A percentile compares a stretch with the other conserved stretches of the same genome.
These are phyloP conservation scores for Lonchura striata DNA, from an alignment of 2,113 vertebrate species.

Conservation along the genomic window DNA sequence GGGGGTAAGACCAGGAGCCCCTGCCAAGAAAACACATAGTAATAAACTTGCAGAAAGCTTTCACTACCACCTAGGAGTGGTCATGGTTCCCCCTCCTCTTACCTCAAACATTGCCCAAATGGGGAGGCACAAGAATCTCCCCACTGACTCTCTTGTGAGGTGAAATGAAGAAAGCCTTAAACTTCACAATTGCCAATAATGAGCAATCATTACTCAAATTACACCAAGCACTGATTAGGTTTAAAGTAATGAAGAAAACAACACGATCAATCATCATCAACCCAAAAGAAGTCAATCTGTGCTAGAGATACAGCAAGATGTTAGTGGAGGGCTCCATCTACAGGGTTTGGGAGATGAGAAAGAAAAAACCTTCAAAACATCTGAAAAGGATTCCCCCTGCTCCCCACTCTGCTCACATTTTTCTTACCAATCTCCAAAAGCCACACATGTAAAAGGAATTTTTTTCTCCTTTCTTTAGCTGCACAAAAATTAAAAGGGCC, in stretches of 20 bases:
- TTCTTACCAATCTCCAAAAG: background rate
- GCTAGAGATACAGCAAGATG: conserved; percentile 68
- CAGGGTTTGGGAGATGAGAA: conserved; percentile 69
- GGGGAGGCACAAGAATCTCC: conserved; percentile 74
- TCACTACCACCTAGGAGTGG: background rate
- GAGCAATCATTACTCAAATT: conserved; percentile 99
- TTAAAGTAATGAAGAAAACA: conserved; percentile 99
- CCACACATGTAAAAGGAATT: background rate
- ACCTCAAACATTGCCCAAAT: conserved; percentile 23
- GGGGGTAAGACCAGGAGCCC: conserved; percentile 10
- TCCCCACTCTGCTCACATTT: background rate
- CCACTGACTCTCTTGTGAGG: conserved; percentile 75
- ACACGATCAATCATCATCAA: conserved; percentile 99
- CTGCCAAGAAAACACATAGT: conserved; percentile 31
- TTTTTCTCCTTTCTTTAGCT: background rate
- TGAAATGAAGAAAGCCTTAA: conserved; percentile 92
- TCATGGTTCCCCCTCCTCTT: conserved; percentile 16
- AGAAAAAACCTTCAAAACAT: conserved; percentile 5
- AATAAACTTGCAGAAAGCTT: conserved; percentile 55
- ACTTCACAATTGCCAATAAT: conserved; percentile 96
- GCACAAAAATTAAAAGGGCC: background rate
- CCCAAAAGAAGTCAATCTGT: conserved; percentile 83
- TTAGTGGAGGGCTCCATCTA: conserved; percentile 84
- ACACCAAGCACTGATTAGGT: conserved; percentile 97
- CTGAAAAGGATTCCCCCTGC: background rate